Base-by-base conservation (phyloP, 2,888 invertebrate species). In the Urechis unicinctus region DNA sequence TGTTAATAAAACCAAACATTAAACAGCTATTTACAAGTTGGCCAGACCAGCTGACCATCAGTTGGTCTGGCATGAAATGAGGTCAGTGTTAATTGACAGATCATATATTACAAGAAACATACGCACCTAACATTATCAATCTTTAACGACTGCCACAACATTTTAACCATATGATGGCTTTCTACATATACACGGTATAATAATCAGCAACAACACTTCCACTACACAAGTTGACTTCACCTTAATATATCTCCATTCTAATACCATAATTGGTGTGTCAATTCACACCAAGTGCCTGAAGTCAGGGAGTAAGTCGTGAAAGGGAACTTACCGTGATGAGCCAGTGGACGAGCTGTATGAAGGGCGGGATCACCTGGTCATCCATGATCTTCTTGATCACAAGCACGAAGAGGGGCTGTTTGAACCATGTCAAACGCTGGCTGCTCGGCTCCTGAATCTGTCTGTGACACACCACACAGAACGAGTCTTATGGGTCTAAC, bases 381-480 rank as follows among this genome's bases (percentile, higher is more conserved):
- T 96, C 96, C 77, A 91, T 86, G 53, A 93, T 89, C 79, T 96
- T 96, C 82, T 95, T 95, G 80, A 96, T 93, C 62, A 96, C 93
- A 67, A 96, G 85, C 66, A 95, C 95, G n/a, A 91, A 91, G 64
- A 94, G 83, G 1, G 95, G 95, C 24, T 92, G 89, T 79, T 94
- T 95, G 85, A 92, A 91, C 96, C 96, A 96, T 47, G 91, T 93
- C 72, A 96, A 82, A 73, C 94, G 85, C 83, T 95, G 95, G 74
- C 92, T 92, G 73, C 93, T 93, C 44, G 95, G 96, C 81, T 96
- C 95, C 80, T 95, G 95, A 73, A 95, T 94, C 78, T 93, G 71
- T 63, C 76, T 77, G 65, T 5, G 44, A 45, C 9, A 45, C 9
- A 45, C 17, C 13, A n/a, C 9, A 36, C 41, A 36, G 9, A 9